A percentile compares a stretch with the other conserved stretches of the same genome.
phyloP scores from a whole-genome alignment of 2,888 invertebrate genomes.

The Ceraclea dissimilis region DNA sequence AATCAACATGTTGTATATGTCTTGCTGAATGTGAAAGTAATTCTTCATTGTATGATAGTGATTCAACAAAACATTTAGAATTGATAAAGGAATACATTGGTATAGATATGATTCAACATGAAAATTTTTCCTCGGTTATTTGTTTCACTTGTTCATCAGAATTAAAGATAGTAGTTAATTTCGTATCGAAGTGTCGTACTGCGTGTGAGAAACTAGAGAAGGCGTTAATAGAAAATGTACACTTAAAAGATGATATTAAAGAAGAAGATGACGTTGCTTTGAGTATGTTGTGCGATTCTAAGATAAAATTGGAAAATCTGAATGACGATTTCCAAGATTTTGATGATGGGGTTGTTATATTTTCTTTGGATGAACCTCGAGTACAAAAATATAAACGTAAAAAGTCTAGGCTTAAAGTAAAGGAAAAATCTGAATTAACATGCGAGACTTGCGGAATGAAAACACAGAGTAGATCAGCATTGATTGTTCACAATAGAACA shows the following conservation, averaged over 20 bases:
- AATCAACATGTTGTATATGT: conserved; percentile 10
- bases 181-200: conserved; percentile 5
- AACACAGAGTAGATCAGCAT: conserved; percentile 12
- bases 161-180: conserved; percentile 8
- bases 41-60: conserved; percentile 3
- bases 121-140: conserved; percentile 9
- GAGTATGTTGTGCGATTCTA: neutral
- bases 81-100: conserved; percentile 14
- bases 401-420: neutral
- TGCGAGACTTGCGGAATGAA: conserved; percentile 11
- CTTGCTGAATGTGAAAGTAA: neutral
- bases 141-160: conserved; percentile 8
- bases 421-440: neutral
- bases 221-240: neutral
- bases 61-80: conserved; percentile 4
- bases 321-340: neutral
- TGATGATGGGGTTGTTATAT: neutral
- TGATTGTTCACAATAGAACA: conserved; percentile 15
- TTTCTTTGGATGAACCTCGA: too few relatives aligned
- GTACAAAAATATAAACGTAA: neutral
- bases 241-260: neutral
- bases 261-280: conserved; percentile 2
- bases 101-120: conserved; percentile 10
- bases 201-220: conserved; percentile 8
- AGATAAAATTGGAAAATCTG: conserved; percentile 1